Evolutionary conservation across 2,888 invertebrate genomes (phyloP).

Genomic region (Agrochola circellaris): DNA sequence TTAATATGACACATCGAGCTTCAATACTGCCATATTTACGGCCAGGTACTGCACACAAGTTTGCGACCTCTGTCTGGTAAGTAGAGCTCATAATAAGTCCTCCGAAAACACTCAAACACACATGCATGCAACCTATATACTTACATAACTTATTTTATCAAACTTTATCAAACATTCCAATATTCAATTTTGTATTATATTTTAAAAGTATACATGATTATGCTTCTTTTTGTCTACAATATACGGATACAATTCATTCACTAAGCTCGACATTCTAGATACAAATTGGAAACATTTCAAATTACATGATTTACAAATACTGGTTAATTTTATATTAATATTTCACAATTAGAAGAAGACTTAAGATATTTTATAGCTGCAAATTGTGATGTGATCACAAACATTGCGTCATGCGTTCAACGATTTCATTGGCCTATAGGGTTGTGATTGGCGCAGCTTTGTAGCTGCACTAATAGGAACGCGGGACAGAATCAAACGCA

Average conservation of each 20-base stretch:
- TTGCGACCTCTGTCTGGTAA: background rate
- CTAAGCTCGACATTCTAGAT: conserved; percentile 23
- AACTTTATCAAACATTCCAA: conserved; percentile 53
- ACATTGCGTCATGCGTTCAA: background rate
- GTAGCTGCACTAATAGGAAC: background rate
- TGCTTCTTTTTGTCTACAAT: conserved; percentile 28
- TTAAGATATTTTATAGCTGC: conserved; percentile 38
- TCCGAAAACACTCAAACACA: conserved; percentile 33
- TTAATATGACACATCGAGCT: background rate
- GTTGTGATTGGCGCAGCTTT: background rate
- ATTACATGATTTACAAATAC: conserved; percentile 25
- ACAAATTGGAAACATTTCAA: conserved; percentile 11
- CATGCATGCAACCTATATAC: conserved; percentile 57
- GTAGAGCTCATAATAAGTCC: conserved; percentile 4
- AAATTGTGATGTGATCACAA: background rate
- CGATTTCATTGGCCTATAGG: conserved; percentile 8
- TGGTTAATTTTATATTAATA: conserved; percentile 34
- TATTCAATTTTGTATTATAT: conserved; percentile 38
- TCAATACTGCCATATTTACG: background rate
- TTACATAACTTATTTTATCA: conserved; percentile 46
- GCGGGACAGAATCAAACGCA: background rate
- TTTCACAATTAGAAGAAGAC: conserved; percentile 24
- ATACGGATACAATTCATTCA: conserved; percentile 27
- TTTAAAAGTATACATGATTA: conserved; percentile 49
- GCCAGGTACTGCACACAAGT: background rate